Conservation (phyloP, 2,113 vertebrate genomes). For the Tychaedon coryphoeus region DNA sequence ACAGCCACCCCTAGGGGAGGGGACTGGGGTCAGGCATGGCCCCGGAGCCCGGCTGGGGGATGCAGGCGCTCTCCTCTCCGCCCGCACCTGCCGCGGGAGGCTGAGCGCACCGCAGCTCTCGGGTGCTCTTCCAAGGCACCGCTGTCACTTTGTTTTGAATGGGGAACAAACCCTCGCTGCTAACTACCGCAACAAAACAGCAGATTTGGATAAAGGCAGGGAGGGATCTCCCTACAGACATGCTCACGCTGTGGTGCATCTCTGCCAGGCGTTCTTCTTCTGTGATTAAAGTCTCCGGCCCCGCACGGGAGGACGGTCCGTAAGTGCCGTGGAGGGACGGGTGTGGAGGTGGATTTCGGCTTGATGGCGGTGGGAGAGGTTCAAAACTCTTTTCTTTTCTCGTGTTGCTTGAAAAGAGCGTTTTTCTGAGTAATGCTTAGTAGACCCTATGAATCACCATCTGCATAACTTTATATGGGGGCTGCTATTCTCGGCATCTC, state of each 20-base stretch:
- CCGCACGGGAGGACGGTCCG: neutral
- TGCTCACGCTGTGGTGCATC: rapidly evolving
- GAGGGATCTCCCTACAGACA: neutral
- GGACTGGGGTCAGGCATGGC: neutral
- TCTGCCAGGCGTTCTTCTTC: neutral
- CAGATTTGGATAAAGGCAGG: neutral
- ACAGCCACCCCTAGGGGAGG: neutral
- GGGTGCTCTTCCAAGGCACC: neutral
- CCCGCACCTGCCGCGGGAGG: neutral
- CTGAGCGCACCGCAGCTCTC: rapidly evolving
- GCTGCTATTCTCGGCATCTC: slow-evolving; percentile 51
- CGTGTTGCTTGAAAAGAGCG: neutral
- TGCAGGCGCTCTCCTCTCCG: neutral
- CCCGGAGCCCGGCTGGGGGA: neutral
- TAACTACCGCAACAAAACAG: neutral
- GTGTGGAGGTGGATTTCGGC: neutral
- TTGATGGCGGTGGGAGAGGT: neutral
- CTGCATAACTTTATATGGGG: slow-evolving; percentile 59
- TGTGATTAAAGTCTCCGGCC: neutral
- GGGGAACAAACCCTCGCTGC: neutral
- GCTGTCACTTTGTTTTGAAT: rapidly evolving
- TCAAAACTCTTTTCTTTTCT: slow-evolving; percentile 26
- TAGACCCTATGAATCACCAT: slow-evolving; percentile 55
- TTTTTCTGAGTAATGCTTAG: slow-evolving; percentile 40
- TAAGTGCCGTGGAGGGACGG: neutral